Conservation (phyloP, 2,797 vertebrate genomes). For the Platyrinchus mystaceus region DNA sequence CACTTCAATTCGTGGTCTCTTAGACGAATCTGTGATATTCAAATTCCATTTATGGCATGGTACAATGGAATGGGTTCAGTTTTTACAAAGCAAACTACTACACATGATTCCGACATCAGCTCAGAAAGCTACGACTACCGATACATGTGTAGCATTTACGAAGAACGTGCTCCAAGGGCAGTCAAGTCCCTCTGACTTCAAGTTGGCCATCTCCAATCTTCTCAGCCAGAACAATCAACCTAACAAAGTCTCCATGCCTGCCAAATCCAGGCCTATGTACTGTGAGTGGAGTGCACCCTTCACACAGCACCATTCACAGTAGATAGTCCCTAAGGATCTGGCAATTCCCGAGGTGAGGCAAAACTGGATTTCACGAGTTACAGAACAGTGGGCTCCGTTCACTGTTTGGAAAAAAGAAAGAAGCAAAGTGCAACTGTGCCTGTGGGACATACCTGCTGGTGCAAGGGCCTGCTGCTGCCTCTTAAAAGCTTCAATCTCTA, state of each 20-base stretch:
- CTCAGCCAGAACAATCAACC: conserved; percentile 25
- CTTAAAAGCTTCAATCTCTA: conserved; percentile 95
- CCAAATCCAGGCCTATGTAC: conserved; percentile 20
- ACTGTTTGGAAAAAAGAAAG: neutral
- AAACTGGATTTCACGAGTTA: neutral
- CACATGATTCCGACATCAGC: conserved; percentile 41
- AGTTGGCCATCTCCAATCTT: conserved; percentile 40
- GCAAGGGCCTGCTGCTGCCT: conserved; percentile 91
- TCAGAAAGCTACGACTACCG: conserved; percentile 41
- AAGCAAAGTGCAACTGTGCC: neutral
- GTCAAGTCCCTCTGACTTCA: neutral
- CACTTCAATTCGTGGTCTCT: conserved; percentile 99
- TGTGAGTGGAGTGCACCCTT: neutral
- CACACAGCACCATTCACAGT: neutral
- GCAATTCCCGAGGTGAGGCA: conserved; percentile 8
- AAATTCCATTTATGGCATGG: conserved; percentile 75
- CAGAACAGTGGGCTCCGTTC: conserved; percentile 1
- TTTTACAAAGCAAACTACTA: conserved; percentile 62
- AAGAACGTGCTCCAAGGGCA: conserved; percentile 33
- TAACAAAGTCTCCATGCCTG: conserved; percentile 35
- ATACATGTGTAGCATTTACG: conserved; percentile 32
- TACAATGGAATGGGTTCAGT: conserved; percentile 67
- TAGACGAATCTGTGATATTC: conserved; percentile 96
- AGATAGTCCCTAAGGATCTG: neutral
- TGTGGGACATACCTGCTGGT: conserved; percentile 86